Conservation (phyloP, 2,797 vertebrate genomes). For the Dendrocincla fuliginosa region DNA sequence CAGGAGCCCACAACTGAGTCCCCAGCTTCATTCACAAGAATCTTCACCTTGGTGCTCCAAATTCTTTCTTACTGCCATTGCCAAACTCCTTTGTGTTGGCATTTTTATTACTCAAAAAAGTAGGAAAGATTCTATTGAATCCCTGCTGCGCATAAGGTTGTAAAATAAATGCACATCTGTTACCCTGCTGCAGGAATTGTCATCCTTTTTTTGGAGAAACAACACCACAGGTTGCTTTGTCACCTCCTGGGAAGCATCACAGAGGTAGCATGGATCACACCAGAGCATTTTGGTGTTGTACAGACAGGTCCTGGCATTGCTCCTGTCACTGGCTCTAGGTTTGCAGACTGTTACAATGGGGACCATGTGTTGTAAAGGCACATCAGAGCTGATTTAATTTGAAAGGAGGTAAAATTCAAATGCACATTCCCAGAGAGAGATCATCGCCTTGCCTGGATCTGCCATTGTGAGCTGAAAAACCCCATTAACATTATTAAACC, state of each 20-base stretch:
- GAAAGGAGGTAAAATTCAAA: not conserved
- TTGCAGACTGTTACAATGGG: not conserved
- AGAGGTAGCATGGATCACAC: not conserved
- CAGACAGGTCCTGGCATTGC: not conserved
- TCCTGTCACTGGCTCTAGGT: not conserved
- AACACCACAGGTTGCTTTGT: not conserved
- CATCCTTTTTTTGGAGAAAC: not conserved
- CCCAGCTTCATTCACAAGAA: not conserved
- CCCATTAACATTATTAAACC: not conserved
- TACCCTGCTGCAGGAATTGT: not conserved
- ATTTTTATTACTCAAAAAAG: not conserved
- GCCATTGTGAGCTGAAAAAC: not conserved
- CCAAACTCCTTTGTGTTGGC: not conserved
- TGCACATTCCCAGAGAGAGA: fast-evolving
- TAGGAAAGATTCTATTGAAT: not conserved
- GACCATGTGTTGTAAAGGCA: not conserved
- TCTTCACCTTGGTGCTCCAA: not conserved
- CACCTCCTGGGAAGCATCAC: not conserved
- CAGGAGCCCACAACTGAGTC: not conserved
- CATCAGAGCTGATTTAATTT: not conserved
- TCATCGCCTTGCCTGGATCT: not conserved
- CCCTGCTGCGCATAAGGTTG: not conserved
- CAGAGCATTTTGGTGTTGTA: not conserved
- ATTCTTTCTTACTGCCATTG: not conserved
- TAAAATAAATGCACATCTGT: not conserved